Evolutionary conservation across 2,888 invertebrate genomes (phyloP), one percentile per base, ranked within the genome.

Genomic region (Cephus sareptanus): DNA sequence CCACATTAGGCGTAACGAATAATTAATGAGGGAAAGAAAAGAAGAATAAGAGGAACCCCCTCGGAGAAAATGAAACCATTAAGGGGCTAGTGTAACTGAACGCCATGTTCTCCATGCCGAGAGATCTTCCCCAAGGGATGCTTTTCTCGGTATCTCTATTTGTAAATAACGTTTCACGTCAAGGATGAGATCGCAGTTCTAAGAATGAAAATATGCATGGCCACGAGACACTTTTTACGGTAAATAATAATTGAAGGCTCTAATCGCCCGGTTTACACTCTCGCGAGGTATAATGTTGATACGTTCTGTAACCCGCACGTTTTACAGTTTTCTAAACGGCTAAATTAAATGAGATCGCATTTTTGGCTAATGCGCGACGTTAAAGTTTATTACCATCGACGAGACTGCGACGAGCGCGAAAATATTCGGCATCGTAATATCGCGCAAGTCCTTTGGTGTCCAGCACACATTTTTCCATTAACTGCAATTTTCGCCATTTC

Each of bases 291-390:
- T 71, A 76, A 74, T 78, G 78, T 85, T 34, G 37, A 74, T 79
- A 76, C 82, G 81, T 83, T 85, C 83, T 81, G 80, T 84, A 85
- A 81, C 81, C 80, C 80, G 81, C 83, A 83, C 83, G 83, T 83
- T 84, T 83, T 80, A 81, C 81, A 85, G 81, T 82, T 85, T 83
- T 85, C 81, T 85, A 81, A 81, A 81, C 83, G 80, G 68, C 75
- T 77, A 71, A 76, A 81, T 83, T 83, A 83, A 79, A 77, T 79
- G 77, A 76, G 77, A 77, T 81, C 81, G 79, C 80, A 79, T 81
- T 83, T 85, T 83, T 81, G 79, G 79, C 0, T 23, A 56, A 56
- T 23, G 40, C 9, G 40, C 23, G 23, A 56, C 23, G 40, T 56
- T 74, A 76, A 81, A 77, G 81, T 83, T 85, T 84, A 68, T 80